A percentile compares a stretch with the other conserved stretches of the same genome.
Evolutionary conservation across 2,888 invertebrate genomes (phyloP).

Genomic region (Epinotia ramella): DNA sequence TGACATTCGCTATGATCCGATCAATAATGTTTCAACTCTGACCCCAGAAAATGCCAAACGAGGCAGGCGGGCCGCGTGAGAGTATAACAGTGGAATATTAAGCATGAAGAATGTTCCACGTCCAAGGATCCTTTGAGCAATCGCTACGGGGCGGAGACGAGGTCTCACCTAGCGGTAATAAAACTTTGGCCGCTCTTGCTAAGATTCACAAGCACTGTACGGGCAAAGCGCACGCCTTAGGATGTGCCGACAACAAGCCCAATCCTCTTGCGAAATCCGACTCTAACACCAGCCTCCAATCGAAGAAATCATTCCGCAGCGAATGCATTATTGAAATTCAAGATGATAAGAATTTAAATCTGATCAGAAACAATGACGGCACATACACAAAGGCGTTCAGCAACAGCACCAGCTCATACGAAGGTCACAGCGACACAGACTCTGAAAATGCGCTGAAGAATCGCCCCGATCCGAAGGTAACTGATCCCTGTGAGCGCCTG

Average conservation of each 20-base stretch:
- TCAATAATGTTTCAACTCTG: conserved; percentile 64
- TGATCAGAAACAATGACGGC: conserved; percentile 65
- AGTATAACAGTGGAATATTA: conserved; percentile 54
- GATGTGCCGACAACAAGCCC: conserved; percentile 84
- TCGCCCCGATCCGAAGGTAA: conserved; percentile 66
- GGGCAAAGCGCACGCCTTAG: conserved; percentile 91
- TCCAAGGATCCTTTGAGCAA: conserved; percentile 85
- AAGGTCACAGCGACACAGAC: conserved; percentile 88
- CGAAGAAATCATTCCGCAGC: conserved; percentile 73
- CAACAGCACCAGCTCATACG: conserved; percentile 87
- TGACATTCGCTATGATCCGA: conserved; percentile 71
- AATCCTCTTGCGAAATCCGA: conserved; percentile 78
- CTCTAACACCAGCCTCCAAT: conserved; percentile 78
- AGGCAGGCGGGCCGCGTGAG: conserved; percentile 63
- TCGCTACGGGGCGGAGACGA: conserved; percentile 84
- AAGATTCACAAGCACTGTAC: conserved; percentile 90
- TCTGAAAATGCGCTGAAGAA: conserved; percentile 83
- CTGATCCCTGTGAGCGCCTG: conserved; percentile 81
- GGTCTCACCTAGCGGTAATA: conserved; percentile 77
- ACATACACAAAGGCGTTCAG: conserved; percentile 80
- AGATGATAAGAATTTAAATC: conserved; percentile 64
- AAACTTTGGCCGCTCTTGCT: conserved; percentile 81
- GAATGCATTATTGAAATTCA: conserved; percentile 80
- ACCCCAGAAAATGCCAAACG: conserved; percentile 72
- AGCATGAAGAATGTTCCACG: conserved; percentile 79